Conservation (phyloP, 2,797 vertebrate genomes). For the Enteromius anoplus region DNA sequence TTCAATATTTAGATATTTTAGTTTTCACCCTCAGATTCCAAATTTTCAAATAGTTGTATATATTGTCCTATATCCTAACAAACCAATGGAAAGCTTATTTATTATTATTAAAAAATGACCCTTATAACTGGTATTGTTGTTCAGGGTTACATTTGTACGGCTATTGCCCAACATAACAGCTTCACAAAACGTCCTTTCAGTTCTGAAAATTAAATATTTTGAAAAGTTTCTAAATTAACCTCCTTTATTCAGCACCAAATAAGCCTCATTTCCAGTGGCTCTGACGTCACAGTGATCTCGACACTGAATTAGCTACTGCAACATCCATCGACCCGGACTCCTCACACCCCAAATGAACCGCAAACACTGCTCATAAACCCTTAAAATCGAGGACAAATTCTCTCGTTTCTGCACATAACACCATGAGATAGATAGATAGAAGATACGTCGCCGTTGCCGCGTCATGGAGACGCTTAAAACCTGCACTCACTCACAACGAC, state of each 20-base stretch:
- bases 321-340: conserved; percentile 25
- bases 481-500: not conserved
- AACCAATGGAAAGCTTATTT: not conserved
- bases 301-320: conserved; percentile 27
- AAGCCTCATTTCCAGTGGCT: not conserved
- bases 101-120: too few relatives aligned
- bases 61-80: not conserved
- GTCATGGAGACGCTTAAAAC: not conserved
- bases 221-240: conserved; percentile 3
- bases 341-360: not conserved
- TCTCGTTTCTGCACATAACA: not conserved
- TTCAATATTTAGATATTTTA: not conserved
- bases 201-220: not conserved
- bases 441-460: conserved; percentile 19
- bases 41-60: not conserved
- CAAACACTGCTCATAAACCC: not conserved
- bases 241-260: not conserved
- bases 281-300: conserved; percentile 1
- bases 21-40: not conserved
- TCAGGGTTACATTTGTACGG: not conserved
- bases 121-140: not conserved
- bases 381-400: not conserved
- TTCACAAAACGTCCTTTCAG: not conserved
- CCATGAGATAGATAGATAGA: not conserved
- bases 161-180: not conserved